Base-by-base conservation (phyloP, 2,797 vertebrate species). In the Hephaestus fuliginosus region DNA sequence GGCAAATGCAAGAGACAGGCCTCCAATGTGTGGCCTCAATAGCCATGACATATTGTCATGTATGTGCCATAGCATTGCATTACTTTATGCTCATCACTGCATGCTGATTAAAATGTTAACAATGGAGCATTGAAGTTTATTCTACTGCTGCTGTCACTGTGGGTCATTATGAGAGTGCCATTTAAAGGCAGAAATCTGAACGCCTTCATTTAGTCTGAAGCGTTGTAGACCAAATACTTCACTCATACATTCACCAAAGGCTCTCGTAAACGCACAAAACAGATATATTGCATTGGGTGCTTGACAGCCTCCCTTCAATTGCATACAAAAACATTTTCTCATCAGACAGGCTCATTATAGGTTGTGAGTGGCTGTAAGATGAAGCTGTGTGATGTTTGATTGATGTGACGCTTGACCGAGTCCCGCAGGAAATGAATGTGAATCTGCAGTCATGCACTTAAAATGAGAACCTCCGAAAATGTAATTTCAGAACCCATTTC, bases 401-500 rank as follows among this genome's bases (percentile, higher is more conserved):
- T 85, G 86, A 88, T 88, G 76, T 28, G 76, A 84, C 14, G 75
- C 81, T 88, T 84, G 81, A 86, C 87, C 66, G 63, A 76, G 70
- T 87, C 87, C 81, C 76, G 1, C 80, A 85, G 88, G 93, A 91
- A 90, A 92, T 90, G 70, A 91, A 91, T 74, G 70, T 30, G 75
- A 81, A 72, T 81, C 87, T 49, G 72, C 68, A 74, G 85, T n/a
- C 52, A n/a, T 80, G 89, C 81, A 83, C 90, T 92, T 89, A 88
- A 90, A 90, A 91, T 66, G 76, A 75, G 79, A 88, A 84, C 78
- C 79, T 83, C 70, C 75, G 82, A 90, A 93, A 94, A 94, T 94
- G 83, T 88, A 88, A 94, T 95, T 95, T 92, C 88, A 93, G 86
- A 95, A 90, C 15, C 91, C 91, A 94, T 95, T 95, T 96, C 92